These are phyloP conservation scores for Riparia riparia DNA, from an alignment of 2,113 vertebrate species.

Conservation along the genomic window DNA sequence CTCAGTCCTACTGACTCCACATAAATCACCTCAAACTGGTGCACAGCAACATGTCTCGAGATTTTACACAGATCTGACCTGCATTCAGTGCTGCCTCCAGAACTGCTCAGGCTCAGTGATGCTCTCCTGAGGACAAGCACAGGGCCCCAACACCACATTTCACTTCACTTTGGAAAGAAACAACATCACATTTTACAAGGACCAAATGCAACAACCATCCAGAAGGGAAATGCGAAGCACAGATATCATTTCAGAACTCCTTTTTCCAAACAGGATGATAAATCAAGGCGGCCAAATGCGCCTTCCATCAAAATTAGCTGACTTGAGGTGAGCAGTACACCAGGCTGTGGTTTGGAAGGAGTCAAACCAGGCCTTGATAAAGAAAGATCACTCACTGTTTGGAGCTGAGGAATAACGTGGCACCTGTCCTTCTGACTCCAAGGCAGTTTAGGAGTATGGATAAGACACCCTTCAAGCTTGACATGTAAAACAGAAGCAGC, in stretches of 20 bases:
- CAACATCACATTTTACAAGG: not conserved
- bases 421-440: not conserved
- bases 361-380: not conserved
- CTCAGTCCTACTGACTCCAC: not conserved
- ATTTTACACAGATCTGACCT: not conserved
- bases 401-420: fast-evolving
- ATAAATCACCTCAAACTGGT: not conserved
- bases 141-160: not conserved
- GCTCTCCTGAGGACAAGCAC: fast-evolving
- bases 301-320: not conserved
- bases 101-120: fast-evolving
- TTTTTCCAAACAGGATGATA: not conserved
- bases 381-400: not conserved
- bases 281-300: not conserved
- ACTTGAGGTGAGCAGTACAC: not conserved
- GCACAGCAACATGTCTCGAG: fast-evolving
- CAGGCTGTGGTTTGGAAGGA: not conserved
- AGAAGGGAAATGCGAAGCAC: not conserved
- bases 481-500: not conserved
- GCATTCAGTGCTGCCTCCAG: not conserved
- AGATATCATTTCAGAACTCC: not conserved
- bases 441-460: not conserved
- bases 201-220: not conserved
- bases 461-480: not conserved
- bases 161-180: fast-evolving